These are phyloP conservation scores for Limenitis camilla DNA, from an alignment of 2,888 invertebrate genomes.

Conservation along the genomic window DNA sequence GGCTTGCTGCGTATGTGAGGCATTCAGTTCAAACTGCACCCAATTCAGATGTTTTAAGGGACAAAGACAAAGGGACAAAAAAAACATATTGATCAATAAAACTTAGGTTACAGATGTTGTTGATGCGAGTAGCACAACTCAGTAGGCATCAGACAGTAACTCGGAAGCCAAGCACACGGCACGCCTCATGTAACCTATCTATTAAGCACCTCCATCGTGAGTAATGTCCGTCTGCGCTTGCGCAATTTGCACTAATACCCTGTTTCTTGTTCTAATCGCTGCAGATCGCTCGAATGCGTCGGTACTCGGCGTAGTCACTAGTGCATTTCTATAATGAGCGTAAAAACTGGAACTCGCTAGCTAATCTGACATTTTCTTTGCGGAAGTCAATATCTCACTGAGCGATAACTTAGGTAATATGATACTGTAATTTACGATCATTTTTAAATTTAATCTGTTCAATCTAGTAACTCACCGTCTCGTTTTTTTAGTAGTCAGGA, in stretches of 20 bases:
- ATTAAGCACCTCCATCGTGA: slow-evolving; percentile 5
- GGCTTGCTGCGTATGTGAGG: too few species aligned
- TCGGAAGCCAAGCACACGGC: too few species aligned
- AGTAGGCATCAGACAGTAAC: too few species aligned
- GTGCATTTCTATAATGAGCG: slow-evolving; percentile 15
- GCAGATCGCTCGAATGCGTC: slow-evolving; percentile 14
- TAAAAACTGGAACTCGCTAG: slow-evolving; percentile 8
- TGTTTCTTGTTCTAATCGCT: slow-evolving; percentile 25
- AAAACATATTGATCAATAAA: too few species aligned
- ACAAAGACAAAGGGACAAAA: too few species aligned
- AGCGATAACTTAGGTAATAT: neutral
- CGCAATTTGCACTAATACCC: slow-evolving; percentile 29
- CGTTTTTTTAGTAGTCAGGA: neutral
- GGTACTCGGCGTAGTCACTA: slow-evolving; percentile 7
- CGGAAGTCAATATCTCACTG: slow-evolving; percentile 7
- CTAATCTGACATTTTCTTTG: slow-evolving; percentile 5
- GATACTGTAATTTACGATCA: neutral
- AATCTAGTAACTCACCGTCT: neutral
- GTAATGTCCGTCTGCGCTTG: slow-evolving; percentile 21
- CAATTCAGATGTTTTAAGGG: too few species aligned
- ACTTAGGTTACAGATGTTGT: too few species aligned
- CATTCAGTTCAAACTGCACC: too few species aligned
- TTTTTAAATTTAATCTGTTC: neutral
- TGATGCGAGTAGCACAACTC: too few species aligned
- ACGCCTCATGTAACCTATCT: too few species aligned